Conservation (phyloP, 2,113 vertebrate genomes). For the Mastomys coucha region DNA sequence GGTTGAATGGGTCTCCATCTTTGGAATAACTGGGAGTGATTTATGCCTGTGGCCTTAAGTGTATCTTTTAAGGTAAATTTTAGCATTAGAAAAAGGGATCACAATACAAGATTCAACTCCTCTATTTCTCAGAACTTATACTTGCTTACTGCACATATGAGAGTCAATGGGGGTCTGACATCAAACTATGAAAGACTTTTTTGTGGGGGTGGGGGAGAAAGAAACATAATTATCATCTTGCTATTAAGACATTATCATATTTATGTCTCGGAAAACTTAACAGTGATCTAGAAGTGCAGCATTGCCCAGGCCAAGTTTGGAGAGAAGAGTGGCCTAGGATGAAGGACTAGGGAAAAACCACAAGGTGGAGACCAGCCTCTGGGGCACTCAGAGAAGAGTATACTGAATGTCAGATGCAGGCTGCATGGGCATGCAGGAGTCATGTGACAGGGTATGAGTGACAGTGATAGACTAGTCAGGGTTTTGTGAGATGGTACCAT, state of each 20-base stretch:
- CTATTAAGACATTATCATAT: neutral
- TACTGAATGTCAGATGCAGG: neutral
- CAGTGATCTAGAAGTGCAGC: neutral
- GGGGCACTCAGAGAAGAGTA: neutral
- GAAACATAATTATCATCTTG: neutral
- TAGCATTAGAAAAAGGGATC: neutral
- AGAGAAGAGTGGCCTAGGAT: too few species aligned
- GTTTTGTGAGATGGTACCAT: neutral
- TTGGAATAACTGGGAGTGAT: neutral
- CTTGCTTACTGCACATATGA: neutral
- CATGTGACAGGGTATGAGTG: neutral
- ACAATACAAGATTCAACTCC: neutral
- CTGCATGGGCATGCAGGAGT: neutral
- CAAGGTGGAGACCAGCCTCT: neutral
- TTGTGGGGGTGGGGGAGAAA: neutral
- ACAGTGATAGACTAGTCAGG: neutral
- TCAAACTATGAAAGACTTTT: neutral
- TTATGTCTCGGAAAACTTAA: neutral
- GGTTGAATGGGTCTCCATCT: neutral
- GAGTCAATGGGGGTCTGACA: neutral
- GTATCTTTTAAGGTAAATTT: slow-evolving; percentile 23
- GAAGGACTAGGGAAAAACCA: neutral
- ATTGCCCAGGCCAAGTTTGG: neutral
- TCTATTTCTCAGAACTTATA: neutral
- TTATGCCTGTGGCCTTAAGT: neutral